Evolutionary conservation across 2,113 vertebrate genomes (phyloP).

Genomic region (Cryptotis parvus): DNA sequence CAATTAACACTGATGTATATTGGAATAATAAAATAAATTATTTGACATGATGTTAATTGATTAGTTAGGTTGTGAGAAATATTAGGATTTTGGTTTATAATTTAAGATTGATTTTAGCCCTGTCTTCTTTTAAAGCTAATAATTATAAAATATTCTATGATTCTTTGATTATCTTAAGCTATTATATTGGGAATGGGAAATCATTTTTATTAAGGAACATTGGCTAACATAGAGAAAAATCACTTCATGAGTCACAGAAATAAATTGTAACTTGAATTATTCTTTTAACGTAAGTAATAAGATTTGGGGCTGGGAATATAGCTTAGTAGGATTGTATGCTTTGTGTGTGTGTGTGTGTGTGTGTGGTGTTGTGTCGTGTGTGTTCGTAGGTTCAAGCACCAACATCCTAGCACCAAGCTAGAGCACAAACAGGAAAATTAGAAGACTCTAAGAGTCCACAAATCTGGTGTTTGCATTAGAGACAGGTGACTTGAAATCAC

Average conservation of each 20-base stretch:
- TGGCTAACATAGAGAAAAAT: conserved; percentile 13
- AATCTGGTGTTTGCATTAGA: conserved; percentile 16
- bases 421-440: too few species aligned
- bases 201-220: conserved; percentile 44
- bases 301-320: neutral
- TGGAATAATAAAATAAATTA: conserved; percentile 4
- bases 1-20: conserved; percentile 25
- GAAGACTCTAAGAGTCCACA: neutral
- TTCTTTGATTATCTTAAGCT: conserved; percentile 24
- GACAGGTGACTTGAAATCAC: neutral
- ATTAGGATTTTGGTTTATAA: conserved; percentile 24
- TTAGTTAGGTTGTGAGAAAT: conserved; percentile 47
- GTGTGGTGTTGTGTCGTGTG: too few species aligned
- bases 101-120: neutral
- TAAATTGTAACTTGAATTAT: conserved; percentile 36
- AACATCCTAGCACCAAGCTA: too few species aligned
- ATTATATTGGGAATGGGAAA: conserved; percentile 17
- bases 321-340: too few species aligned
- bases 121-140: conserved; percentile 44
- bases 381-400: too few species aligned
- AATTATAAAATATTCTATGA: conserved; percentile 19
- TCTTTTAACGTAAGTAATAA: conserved; percentile 48
- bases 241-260: conserved; percentile 10
- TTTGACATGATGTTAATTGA: conserved; percentile 43
- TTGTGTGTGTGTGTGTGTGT: too few species aligned